These are phyloP conservation scores for Meleagris gallopavo DNA, from an alignment of 2,113 vertebrate genomes.

Conservation along the genomic window DNA sequence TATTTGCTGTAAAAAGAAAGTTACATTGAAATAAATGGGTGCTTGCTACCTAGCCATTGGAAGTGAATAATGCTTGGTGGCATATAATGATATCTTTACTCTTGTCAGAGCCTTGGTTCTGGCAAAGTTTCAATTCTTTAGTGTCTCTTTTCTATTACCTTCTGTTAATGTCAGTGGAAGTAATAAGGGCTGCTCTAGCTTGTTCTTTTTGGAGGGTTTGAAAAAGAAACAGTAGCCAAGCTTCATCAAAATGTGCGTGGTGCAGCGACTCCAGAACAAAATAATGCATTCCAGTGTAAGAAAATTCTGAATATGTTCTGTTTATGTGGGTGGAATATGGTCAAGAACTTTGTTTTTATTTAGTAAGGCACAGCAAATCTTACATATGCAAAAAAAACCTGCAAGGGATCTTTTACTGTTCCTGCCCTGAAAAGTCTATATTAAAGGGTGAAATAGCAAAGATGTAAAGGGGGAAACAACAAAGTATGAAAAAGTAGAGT, in stretches of 20 bases:
- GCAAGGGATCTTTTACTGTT: neutral
- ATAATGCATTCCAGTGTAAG: rapidly evolving
- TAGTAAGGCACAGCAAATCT: neutral
- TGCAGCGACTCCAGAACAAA: neutral
- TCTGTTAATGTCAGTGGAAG: neutral
- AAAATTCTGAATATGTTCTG: neutral
- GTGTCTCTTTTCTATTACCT: neutral
- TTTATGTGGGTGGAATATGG: neutral
- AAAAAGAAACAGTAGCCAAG: neutral
- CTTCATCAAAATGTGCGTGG: neutral
- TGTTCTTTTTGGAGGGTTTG: neutral
- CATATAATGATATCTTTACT: neutral
- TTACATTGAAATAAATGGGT: neutral
- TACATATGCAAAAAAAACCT: neutral
- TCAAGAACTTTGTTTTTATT: conserved; percentile 11
- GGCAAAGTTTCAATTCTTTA: neutral
- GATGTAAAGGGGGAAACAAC: too few species aligned
- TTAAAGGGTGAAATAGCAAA: neutral
- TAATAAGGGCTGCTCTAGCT: neutral
- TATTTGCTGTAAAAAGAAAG: neutral
- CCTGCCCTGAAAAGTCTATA: neutral
- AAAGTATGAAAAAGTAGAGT: neutral
- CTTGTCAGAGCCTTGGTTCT: neutral
- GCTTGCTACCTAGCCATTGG: neutral
- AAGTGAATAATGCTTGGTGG: neutral